Conservation (phyloP, 2,888 invertebrate genomes). For the Mimas tiliae region DNA sequence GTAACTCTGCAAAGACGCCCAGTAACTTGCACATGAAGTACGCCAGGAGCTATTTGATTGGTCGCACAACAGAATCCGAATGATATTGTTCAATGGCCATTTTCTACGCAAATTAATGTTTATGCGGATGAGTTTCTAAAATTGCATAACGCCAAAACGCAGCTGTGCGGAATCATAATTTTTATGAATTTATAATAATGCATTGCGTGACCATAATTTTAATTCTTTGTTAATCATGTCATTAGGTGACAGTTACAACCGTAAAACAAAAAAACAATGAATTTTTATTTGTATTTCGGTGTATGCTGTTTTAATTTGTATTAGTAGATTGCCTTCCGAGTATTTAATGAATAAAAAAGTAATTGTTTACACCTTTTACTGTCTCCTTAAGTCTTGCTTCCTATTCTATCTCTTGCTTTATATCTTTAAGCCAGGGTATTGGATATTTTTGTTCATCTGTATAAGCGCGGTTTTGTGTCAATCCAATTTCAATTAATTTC, state of each 20-base stretch:
- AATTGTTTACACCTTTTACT: too few relatives aligned
- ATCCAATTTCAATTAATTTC: too few relatives aligned
- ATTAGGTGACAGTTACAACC: neutral
- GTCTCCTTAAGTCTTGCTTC: too few relatives aligned
- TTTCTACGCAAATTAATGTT: conserved; percentile 60
- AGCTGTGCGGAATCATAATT: conserved; percentile 33
- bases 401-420: too few relatives aligned
- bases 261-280: neutral
- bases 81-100: conserved; percentile 49
- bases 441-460: too few relatives aligned
- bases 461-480: too few relatives aligned
- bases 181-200: conserved; percentile 35
- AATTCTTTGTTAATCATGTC: conserved; percentile 26
- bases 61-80: conserved; percentile 46
- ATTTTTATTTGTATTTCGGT: neutral
- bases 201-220: conserved; percentile 34
- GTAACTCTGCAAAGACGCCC: conserved; percentile 27
- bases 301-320: neutral
- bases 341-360: too few relatives aligned
- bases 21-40: conserved; percentile 35
- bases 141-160: conserved; percentile 50
- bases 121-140: conserved; percentile 55
- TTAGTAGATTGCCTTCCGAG: too few relatives aligned
- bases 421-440: too few relatives aligned
- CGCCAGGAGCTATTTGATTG: conserved; percentile 45